A percentile compares a stretch with the other conserved stretches of the same genome.
These are phyloP conservation scores for Meandrina meandrites DNA, from an alignment of 92 coral and sea anemone genomes.

Conservation along the genomic window DNA sequence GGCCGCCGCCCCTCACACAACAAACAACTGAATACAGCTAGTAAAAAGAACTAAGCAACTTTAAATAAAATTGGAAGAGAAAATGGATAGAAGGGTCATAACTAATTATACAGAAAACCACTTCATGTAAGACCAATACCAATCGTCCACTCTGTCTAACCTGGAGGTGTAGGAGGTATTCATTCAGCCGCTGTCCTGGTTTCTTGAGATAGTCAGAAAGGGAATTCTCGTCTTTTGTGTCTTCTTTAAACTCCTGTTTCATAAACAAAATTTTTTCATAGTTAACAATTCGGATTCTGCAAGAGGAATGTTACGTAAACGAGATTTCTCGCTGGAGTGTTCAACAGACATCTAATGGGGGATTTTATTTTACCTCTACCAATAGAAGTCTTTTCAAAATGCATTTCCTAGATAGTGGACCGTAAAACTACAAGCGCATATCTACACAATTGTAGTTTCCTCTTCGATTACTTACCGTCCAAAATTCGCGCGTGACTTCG, in stretches of 20 bases:
- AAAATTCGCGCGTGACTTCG: slow-evolving; percentile 73
- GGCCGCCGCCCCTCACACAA: too few species aligned
- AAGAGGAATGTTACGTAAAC: not conserved
- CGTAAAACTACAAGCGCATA: not conserved
- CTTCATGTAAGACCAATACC: not conserved
- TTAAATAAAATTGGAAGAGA: not conserved
- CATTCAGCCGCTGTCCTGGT: slow-evolving; percentile 82
- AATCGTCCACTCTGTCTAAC: slow-evolving; percentile 46
- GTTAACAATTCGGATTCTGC: not conserved
- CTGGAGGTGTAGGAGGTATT: slow-evolving; percentile 77
- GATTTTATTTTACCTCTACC: not conserved
- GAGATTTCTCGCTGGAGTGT: not conserved
- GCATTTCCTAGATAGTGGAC: too few species aligned
- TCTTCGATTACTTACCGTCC: slow-evolving; percentile 65
- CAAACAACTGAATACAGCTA: too few species aligned
- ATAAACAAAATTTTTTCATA: not conserved
- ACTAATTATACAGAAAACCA: not conserved
- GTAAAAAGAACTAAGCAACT: too few species aligned
- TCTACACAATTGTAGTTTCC: not conserved
- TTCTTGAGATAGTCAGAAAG: slow-evolving; percentile 80
- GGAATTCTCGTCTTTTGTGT: slow-evolving; percentile 76
- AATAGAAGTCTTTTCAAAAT: not conserved
- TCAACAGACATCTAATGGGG: not conserved
- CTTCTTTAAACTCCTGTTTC: slow-evolving; percentile 92
- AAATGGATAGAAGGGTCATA: not conserved